Conservation (phyloP, 2,888 invertebrate genomes). For the Drosophila anomelani region DNA sequence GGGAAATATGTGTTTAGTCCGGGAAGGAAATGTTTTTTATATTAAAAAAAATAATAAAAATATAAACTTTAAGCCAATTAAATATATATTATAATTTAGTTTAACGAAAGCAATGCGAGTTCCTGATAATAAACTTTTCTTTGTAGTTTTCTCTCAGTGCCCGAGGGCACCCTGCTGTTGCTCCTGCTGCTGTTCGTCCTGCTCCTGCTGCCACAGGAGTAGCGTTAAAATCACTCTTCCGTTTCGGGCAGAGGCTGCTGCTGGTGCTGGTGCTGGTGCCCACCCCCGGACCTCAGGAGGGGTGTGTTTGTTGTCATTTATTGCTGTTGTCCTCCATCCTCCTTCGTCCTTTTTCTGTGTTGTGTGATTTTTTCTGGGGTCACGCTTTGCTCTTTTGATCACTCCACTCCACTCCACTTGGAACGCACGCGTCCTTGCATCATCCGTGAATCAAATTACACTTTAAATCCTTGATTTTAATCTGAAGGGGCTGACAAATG, state of each 20-base stretch:
- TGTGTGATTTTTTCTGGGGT: constrained; percentile 78
- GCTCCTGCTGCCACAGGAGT: constrained; percentile 49
- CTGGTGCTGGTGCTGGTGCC: background rate
- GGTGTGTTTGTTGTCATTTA: constrained; percentile 83
- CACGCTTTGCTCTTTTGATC: constrained; percentile 81
- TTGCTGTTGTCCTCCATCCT: constrained; percentile 72
- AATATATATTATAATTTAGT: too few species aligned
- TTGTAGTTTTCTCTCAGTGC: constrained; percentile 17
- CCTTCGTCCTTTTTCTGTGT: constrained; percentile 1
- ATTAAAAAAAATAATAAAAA: background rate
- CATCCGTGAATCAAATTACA: constrained; percentile 83
- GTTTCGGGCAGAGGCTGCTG: constrained; percentile 54
- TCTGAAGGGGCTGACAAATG: constrained; percentile 84
- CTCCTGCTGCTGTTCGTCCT: constrained; percentile 43
- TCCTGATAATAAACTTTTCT: accelerated
- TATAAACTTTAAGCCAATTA: too few species aligned
- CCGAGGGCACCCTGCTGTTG: constrained; percentile 37
- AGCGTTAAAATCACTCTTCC: constrained; percentile 79
- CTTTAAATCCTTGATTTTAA: constrained; percentile 84
- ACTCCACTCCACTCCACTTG: constrained; percentile 27
- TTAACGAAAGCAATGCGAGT: too few species aligned
- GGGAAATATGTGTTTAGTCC: background rate
- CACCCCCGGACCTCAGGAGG: constrained; percentile 43
- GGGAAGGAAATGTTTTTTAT: background rate
- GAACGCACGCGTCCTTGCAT: constrained; percentile 25